Base-by-base conservation (phyloP, 2,888 invertebrate genomes). In the Phengaris alcon region DNA sequence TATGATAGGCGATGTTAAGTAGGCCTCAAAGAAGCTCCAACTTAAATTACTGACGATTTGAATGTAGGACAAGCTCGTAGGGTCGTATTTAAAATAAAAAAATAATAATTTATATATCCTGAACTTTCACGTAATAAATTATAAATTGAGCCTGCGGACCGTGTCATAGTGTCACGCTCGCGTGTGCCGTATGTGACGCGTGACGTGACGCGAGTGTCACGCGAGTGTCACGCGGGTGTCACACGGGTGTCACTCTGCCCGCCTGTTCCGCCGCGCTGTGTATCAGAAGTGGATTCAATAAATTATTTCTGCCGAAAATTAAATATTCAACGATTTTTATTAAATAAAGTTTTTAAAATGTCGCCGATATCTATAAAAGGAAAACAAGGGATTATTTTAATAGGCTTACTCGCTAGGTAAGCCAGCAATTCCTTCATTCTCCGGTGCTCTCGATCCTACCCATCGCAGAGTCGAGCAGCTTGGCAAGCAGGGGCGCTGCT, bases 151-250 rank as follows among this genome's bases (percentile, higher is more conserved):
- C 35, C 64, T 35, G 12, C 35, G 12, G 64, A 64, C 64, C 64
- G 64, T 44, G 64, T 64, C 64, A 64, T 6, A 12, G 64, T 64
- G 13, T 64, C 64, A 64, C 64, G 64, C 12, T 35, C 12, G 64
- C 64, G 22, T 35, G 64, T 64, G 35, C 35, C 64, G 35, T 57
- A 57, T 9, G 15, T 59, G 10, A 35, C 59, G 52, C 52, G 22
- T 59, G 59, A 64, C 64, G 64, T 64, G 64, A 64, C 64, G 13
- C 64, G 35, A 4, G 13, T 44, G 64, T 64, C 64, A 64, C 64
- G 13, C 64, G 35, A 4, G 13, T 44, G 64, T 64, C 64, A 12
- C 44, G 64, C 64, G 35, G 35, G 35, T 35, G 64, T 64, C 35
- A 64, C 64, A 6, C 64, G 35, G 2, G 13, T 44, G 64, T 64